Evolutionary conservation across 2,113 vertebrate species (phyloP).

Genomic region (Datnioides undecimradiatus): DNA sequence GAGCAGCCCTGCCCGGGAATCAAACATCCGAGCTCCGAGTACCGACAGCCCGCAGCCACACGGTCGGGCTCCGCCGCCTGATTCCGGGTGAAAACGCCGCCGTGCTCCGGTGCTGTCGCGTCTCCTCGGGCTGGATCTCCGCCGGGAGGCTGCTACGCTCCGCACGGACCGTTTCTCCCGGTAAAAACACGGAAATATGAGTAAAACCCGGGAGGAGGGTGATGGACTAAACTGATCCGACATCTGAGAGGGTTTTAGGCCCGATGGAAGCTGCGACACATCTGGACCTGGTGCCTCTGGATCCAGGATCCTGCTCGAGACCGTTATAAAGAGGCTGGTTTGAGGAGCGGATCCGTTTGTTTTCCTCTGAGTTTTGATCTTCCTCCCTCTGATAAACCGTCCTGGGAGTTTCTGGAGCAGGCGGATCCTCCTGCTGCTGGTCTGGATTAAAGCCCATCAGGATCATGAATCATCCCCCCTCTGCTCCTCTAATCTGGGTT

Average conservation of each 20-base stretch:
- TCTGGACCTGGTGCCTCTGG: slow-evolving; percentile 40
- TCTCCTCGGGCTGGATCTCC: neutral
- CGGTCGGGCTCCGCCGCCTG: neutral
- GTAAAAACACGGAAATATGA: slow-evolving; percentile 49
- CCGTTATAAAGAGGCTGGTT: slow-evolving; percentile 3
- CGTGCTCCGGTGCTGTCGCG: slow-evolving; percentile 1
- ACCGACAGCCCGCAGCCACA: slow-evolving; percentile 3
- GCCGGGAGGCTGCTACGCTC: slow-evolving; percentile 13
- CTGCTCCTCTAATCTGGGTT: slow-evolving; percentile 67
- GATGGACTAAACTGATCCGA: slow-evolving; percentile 63
- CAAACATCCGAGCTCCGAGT: slow-evolving; percentile 19
- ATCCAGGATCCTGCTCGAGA: slow-evolving; percentile 3
- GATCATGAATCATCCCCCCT: slow-evolving; percentile 66
- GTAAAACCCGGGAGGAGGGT: slow-evolving; percentile 11
- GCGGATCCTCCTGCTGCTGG: slow-evolving; percentile 43
- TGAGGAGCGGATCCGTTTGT: too few relatives aligned
- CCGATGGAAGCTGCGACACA: slow-evolving; percentile 68
- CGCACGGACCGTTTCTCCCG: slow-evolving; percentile 5
- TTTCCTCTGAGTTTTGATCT: neutral
- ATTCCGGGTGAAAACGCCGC: neutral
- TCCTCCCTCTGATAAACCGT: slow-evolving; percentile 15
- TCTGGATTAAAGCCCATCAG: slow-evolving; percentile 70
- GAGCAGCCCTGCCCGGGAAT: slow-evolving; percentile 54
- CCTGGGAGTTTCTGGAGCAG: slow-evolving; percentile 55
- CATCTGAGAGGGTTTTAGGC: slow-evolving; percentile 44